These are phyloP conservation scores for Plecturocebus donacophilus DNA, from an alignment of 2,113 vertebrate species.

Conservation along the genomic window DNA sequence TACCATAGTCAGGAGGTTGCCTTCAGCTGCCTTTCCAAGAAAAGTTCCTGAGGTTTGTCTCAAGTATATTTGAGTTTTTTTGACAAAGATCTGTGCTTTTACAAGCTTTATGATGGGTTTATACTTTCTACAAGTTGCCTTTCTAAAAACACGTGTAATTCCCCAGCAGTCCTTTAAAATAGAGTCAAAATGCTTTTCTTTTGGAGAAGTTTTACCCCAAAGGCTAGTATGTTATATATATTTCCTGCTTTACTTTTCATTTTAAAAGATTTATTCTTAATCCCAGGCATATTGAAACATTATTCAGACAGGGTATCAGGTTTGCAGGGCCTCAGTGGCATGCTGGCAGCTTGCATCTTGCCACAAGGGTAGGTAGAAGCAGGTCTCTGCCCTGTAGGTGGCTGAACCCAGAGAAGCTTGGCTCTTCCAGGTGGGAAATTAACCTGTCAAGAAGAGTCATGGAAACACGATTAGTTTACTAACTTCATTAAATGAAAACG, in stretches of 20 bases:
- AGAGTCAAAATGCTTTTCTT: conserved; percentile 68
- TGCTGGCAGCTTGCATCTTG: conserved; percentile 37
- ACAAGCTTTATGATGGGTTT: conserved; percentile 64
- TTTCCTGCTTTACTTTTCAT: conserved; percentile 73
- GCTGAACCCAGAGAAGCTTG: conserved; percentile 72
- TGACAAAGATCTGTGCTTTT: conserved; percentile 76
- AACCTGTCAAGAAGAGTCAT: conserved; percentile 84
- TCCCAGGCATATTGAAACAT: conserved; percentile 52
- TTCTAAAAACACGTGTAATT: conserved; percentile 73
- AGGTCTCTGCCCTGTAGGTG: conserved; percentile 81
- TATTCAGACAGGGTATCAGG: conserved; percentile 62
- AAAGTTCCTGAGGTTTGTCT: conserved; percentile 65
- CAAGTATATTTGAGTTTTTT: conserved; percentile 73
- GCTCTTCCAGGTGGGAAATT: conserved; percentile 83
- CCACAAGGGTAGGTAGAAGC: conserved; percentile 58
- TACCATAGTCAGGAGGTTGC: neutral
- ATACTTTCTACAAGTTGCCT: conserved; percentile 67
- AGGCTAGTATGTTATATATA: conserved; percentile 70
- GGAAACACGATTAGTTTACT: conserved; percentile 84
- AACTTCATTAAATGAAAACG: conserved; percentile 84
- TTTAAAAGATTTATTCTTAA: conserved; percentile 78
- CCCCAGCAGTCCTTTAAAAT: conserved; percentile 67
- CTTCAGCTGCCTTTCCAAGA: conserved; percentile 47
- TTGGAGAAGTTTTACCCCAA: conserved; percentile 64
- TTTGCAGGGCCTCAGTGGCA: conserved; percentile 60